Evolutionary conservation across 2,888 invertebrate species (phyloP), one percentile per base, ranked within the genome.

Genomic region (Tipula unca): DNA sequence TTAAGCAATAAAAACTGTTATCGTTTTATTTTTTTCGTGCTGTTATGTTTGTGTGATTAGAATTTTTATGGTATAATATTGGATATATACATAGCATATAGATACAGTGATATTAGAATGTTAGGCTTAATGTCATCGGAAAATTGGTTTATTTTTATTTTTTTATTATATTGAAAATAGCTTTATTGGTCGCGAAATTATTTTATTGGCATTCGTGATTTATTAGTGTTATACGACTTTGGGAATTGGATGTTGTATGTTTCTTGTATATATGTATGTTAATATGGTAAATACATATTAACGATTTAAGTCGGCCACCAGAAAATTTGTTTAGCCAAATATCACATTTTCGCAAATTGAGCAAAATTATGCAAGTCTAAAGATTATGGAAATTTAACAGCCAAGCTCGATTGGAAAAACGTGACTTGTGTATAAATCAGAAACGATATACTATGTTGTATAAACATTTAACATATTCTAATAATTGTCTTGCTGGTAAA

Each of bases 61-160:
- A 69, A 69, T 69, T 69, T 69, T 69, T 69, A 69, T 69, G 10
- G 69, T 6, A 17, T 48, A 48, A 48, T 48, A 48, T n/a, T 48
- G 48, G 48, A 5, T 48, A 48, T 8, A 48, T 8, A 10, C 2
- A 39, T 17, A 48, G 48, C 2, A 10, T 8, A 39, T 17, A 48
- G 48, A 48, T 1, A 48, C 8, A 10, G 25, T 10, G 69, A 69
- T 25, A 25, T 69, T 69, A 69, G 69, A 69, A 69, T 25, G 69
- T 69, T 69, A 69, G 69, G 69, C 69, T 69, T 69, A 69, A 69
- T 69, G 69, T 69, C 69, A 69, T 69, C 69, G 69, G 25, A 69
- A 69, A 69, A 69, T 69, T 69, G 69, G 25, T 69, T 69, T 69
- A 54, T 54, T 32, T 36, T n/a, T 42, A n/a, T n/a, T 42, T 48